Evolutionary conservation across 2,113 vertebrate genomes (phyloP), one percentile per base, ranked within the genome.

Genomic region (Ictidomys tridecemlineatus): DNA sequence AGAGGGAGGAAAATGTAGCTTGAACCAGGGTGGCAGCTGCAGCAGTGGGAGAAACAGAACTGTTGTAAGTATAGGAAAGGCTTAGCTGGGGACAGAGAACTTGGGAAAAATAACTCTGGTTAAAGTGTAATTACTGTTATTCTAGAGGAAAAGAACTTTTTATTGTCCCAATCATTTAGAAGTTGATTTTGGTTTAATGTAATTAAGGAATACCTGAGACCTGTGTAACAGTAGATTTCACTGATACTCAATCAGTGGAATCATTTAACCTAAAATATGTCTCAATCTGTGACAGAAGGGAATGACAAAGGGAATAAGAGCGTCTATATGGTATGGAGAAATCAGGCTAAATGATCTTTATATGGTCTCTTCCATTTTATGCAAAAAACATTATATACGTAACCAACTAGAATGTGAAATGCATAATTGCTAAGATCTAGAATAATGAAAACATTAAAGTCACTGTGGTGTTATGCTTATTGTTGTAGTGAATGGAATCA

Each of bases 201-300:
- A 67, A 74, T n/a, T 76, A 76, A 91, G 28, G 69, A 56, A 65
- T 94, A 53, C 22, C 48, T 56, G 48, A 94, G 89, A 82, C 28
- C 11, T 58, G 26, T 73, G 80, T 80, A 82, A 39, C 11, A 5
- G 12, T n/a, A 69, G 28, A 63, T 8, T 5, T 77, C 30, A 48
- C 14, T 63, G 26, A 45, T 80, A 88, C 80, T 70, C 37, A 80
- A 45, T 80, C 34, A 63, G 12, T 89, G n/a, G 82, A 90, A 53
- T 65, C 13, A 78, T 37, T 45, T 63, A 94, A 77, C 12, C 7
- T 2, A 67, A 85, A 42, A 76, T 61, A 18, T 53, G 34, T 32
- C 45, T 89, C 16, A 61, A 39, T 72, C 58, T 48, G 18, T 78
- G 77, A 16, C 2, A 2, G 69, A 6, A 74, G 12, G 61, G 24